Conservation (phyloP, 1,140 invertebrate genomes). For the Phocides pigmalion region DNA sequence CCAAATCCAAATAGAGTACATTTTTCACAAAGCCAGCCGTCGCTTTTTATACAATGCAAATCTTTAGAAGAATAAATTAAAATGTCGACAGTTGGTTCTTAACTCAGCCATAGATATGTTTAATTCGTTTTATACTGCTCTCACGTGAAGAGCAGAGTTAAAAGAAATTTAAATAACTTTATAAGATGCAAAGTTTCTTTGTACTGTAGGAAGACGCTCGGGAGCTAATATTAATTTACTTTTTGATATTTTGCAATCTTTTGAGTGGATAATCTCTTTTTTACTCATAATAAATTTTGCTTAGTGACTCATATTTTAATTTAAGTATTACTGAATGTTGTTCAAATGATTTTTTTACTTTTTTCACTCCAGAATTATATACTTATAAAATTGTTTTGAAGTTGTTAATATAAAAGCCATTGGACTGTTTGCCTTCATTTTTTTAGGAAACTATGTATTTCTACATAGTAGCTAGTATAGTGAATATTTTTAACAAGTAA, state of each 20-base stretch:
- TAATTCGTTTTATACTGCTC: constrained; percentile 32
- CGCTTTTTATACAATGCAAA: constrained; percentile 52
- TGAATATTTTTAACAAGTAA: too few relatives aligned
- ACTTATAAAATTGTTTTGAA: too few relatives aligned
- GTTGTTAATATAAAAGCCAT: too few relatives aligned
- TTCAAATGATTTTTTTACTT: too few relatives aligned
- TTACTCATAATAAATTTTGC: background rate
- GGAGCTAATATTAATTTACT: constrained; percentile 15
- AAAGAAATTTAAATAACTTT: constrained; percentile 21
- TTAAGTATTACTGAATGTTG: too few relatives aligned
- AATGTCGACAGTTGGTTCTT: constrained; percentile 30
- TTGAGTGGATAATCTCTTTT: background rate
- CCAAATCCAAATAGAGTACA: constrained; percentile 60
- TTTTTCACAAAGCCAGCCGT: constrained; percentile 66
- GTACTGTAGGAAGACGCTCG: background rate
- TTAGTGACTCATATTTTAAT: background rate
- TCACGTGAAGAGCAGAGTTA: constrained; percentile 14
- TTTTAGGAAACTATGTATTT: too few relatives aligned
- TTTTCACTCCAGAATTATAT: too few relatives aligned
- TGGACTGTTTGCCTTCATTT: too few relatives aligned
- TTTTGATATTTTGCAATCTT: constrained; percentile 11
- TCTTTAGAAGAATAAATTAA: constrained; percentile 32
- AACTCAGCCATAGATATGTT: constrained; percentile 18
- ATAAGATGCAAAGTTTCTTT: constrained; percentile 23
- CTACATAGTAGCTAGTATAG: too few relatives aligned